phyloP scores from a whole-genome alignment of 2,797 vertebrate species.

The Sciaenops ocellatus region DNA sequence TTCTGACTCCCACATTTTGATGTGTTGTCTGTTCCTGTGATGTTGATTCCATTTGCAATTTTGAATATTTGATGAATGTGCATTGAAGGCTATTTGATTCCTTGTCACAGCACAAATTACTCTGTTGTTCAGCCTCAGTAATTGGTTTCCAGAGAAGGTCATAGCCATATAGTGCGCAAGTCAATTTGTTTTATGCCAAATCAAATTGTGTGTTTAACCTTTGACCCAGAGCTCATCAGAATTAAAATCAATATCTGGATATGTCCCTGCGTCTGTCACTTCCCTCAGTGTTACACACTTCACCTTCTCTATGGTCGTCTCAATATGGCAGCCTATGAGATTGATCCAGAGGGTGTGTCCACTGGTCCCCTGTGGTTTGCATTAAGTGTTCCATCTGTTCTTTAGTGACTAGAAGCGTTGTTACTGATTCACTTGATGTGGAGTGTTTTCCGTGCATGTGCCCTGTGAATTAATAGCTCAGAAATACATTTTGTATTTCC shows the following conservation, averaged over 20 bases:
- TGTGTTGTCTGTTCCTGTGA: background rate
- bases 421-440: constrained; percentile 9
- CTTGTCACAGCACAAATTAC: background rate
- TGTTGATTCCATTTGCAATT: background rate
- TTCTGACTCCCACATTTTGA: background rate
- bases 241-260: constrained; percentile 18
- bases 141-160: background rate
- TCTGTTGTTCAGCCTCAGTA: background rate
- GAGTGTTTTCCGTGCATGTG: constrained; percentile 18
- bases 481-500: constrained; percentile 12
- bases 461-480: background rate
- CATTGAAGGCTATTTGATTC: background rate
- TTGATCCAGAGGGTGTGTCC: constrained; percentile 36
- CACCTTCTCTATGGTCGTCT: constrained; percentile 20
- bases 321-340: constrained; percentile 12
- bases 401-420: background rate
- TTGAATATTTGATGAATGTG: background rate
- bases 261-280: constrained; percentile 25
- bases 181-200: constrained; percentile 5
- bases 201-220: constrained; percentile 32
- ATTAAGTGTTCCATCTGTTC: constrained; percentile 52
- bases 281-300: constrained; percentile 38
- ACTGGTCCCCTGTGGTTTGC: constrained; percentile 74
- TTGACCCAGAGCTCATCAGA: constrained; percentile 19
- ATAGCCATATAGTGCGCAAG: background rate